A percentile compares a stretch with the other conserved stretches of the same genome.
Evolutionary conservation across 2,888 invertebrate species (phyloP).

Genomic region (Epistrophe grossulariae): DNA sequence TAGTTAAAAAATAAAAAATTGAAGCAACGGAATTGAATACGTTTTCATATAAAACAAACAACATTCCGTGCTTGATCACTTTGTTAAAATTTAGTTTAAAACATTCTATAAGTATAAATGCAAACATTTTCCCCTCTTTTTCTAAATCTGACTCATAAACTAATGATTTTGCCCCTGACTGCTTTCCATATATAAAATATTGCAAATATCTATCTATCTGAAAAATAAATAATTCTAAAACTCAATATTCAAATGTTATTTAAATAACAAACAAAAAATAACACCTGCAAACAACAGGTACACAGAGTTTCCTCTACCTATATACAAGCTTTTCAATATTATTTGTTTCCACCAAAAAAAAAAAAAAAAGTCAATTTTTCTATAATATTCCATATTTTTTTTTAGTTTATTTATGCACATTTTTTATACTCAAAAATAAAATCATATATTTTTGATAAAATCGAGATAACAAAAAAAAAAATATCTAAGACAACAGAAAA

Average conservation of each 20-base stretch:
- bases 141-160: too few relatives aligned
- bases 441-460: constrained; percentile 49
- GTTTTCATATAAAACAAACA: too few relatives aligned
- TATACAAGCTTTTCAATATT: constrained; percentile 31
- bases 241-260: background rate
- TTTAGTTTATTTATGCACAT: constrained; percentile 38
- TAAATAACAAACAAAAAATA: background rate
- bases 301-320: constrained; percentile 4
- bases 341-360: background rate
- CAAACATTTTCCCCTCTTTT: too few relatives aligned
- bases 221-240: background rate
- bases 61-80: too few relatives aligned
- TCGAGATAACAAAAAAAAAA: background rate
- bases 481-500: constrained; percentile 1
- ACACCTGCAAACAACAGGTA: constrained; percentile 11
- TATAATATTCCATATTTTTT: background rate
- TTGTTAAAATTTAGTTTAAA: too few relatives aligned
- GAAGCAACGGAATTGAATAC: too few relatives aligned
- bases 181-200: too few relatives aligned
- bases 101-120: too few relatives aligned
- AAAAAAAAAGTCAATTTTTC: constrained; percentile 21
- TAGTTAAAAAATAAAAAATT: too few relatives aligned
- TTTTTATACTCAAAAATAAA: constrained; percentile 28
- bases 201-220: background rate
- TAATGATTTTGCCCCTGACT: background rate